A percentile compares a stretch with the other conserved stretches of the same genome.
Evolutionary conservation across 1,140 invertebrate genomes (phyloP).

Genomic region (Steinernema khuongi): DNA sequence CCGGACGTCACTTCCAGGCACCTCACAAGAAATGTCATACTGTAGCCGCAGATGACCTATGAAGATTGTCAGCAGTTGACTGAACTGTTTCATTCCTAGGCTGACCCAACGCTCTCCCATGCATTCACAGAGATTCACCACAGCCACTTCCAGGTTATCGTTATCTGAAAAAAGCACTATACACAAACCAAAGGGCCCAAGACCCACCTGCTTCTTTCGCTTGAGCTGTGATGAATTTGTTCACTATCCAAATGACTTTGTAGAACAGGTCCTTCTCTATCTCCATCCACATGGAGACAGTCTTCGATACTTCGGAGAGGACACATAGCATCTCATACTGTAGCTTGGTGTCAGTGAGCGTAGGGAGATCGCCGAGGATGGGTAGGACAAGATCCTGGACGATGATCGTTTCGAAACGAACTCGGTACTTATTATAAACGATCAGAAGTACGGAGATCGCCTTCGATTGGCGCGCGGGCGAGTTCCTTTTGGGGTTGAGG

Average conservation of each 20-base stretch:
- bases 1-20: slow-evolving; percentile 8
- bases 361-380: slow-evolving; percentile 8
- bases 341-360: slow-evolving; percentile 16
- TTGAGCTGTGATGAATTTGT: slow-evolving; percentile 12
- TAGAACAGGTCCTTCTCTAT: slow-evolving; percentile 19
- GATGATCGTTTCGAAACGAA: slow-evolving; percentile 16
- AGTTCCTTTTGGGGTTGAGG: not conserved
- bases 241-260: slow-evolving; percentile 11
- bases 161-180: not conserved
- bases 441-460: not conserved
- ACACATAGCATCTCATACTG: slow-evolving; percentile 21
- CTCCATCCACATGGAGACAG: slow-evolving; percentile 1
- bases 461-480: not conserved
- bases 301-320: slow-evolving; percentile 20
- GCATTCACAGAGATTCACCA: slow-evolving; percentile 18
- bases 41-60: slow-evolving; percentile 20
- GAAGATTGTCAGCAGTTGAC: slow-evolving; percentile 15
- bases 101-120: slow-evolving; percentile 19
- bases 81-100: slow-evolving; percentile 23
- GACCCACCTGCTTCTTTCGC: slow-evolving; percentile 7
- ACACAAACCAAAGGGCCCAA: not conserved
- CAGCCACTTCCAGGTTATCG: slow-evolving; percentile 24
- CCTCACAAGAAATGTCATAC: slow-evolving; percentile 16
- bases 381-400: slow-evolving; percentile 21
- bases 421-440: slow-evolving; percentile 16